Evolutionary conservation across 2,113 vertebrate genomes (phyloP), one percentile per base, ranked within the genome.

Genomic region (Pelusios castaneus): DNA sequence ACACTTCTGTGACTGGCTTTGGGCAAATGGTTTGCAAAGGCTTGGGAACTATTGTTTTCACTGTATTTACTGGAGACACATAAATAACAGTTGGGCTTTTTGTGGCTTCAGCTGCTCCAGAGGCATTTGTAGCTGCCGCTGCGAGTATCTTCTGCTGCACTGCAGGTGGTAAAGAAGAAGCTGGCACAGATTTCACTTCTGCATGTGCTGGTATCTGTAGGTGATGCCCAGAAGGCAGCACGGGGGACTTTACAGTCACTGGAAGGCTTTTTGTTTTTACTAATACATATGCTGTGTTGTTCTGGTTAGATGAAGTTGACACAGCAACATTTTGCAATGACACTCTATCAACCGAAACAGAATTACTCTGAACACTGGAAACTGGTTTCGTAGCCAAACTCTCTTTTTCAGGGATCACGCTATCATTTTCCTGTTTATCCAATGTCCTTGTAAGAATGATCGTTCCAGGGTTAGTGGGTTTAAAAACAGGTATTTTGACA

Each of bases 131-230:
- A 13, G 97, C 86, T 54, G 97, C 78, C 43, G 97, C 73, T 47
- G 97, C 91, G 84, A 98, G 90, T 78, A 99, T 98, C 83, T 98
- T 98, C 84, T 98, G 98, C 96, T 99, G 98, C 88, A 99, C 94
- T 70, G 94, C 94, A 73, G 97, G 93, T 56, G 98, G 98, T 70
- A 99, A 97, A 29, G 97, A 97, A 84, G 98, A 98, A 2, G 97
- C 98, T 45, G 98, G 98, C 58, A 99, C 91, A 63, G 97, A 98
- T 96, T 95, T 98, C 89, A 99, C 98, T 94, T 98, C 98, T 60
- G 98, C 98, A 93, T 99, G 93, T 60, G 98, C 94, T 45, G 98
- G 98, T 85, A 99, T 99, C 95, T 98, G 98, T 88, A 99, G 98
- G 92, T 98, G 98, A 96, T 99, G 98, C 87, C 98, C 98, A 38